phyloP scores from a whole-genome alignment of 2,888 invertebrate species.

The Meteorus colon region DNA sequence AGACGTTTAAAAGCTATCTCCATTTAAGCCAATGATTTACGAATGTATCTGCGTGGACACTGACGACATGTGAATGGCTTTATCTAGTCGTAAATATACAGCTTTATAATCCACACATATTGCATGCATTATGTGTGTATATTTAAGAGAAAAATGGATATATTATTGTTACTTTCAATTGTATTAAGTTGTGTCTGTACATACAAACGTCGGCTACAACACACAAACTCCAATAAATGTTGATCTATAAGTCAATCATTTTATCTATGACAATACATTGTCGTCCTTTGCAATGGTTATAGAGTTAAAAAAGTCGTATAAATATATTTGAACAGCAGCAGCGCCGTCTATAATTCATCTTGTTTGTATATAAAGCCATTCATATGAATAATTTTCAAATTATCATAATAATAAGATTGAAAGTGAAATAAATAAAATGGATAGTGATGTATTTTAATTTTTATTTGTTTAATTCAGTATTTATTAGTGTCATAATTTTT shows the following conservation, averaged over 20 bases:
- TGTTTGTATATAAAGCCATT: background rate
- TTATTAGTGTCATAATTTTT: background rate
- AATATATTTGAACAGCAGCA: background rate
- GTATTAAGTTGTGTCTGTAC: background rate
- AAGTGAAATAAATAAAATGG: background rate
- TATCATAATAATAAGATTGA: background rate
- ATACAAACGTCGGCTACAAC: background rate
- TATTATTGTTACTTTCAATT: slow-evolving; percentile 34
- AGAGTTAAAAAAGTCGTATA: background rate
- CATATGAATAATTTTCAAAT: background rate
- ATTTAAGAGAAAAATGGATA: background rate
- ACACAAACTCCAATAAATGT: background rate
- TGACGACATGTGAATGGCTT: slow-evolving; percentile 36
- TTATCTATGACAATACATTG: slow-evolving; percentile 1
- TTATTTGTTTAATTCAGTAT: background rate
- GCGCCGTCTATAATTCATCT: background rate
- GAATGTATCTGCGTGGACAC: slow-evolving; percentile 30
- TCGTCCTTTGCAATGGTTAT: background rate
- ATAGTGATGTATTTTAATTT: background rate
- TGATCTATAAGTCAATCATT: slow-evolving; percentile 28
- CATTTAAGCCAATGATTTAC: slow-evolving; percentile 36
- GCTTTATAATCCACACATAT: slow-evolving; percentile 13
- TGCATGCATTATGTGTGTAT: background rate
- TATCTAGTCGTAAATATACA: slow-evolving; percentile 32
- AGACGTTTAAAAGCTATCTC: slow-evolving; percentile 28